Conservation (phyloP, 2,888 invertebrate genomes). For the Andrena bicolor region DNA sequence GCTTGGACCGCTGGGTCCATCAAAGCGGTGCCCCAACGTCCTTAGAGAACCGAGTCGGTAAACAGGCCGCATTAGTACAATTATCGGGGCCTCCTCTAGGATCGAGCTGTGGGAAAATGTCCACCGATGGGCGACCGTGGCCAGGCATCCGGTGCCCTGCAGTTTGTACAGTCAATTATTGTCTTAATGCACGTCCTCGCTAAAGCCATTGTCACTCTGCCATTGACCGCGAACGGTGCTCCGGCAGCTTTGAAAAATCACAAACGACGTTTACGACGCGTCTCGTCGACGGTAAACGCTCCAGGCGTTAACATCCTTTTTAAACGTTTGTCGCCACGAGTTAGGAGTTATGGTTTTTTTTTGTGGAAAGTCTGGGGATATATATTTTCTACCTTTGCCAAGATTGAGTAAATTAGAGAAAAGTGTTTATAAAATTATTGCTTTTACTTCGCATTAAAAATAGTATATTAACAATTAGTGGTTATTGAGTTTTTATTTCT, state of each 20-base stretch:
- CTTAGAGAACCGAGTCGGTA: slow-evolving; percentile 62
- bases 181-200: slow-evolving; percentile 39
- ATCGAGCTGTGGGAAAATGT: slow-evolving; percentile 70
- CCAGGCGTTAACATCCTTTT: slow-evolving; percentile 12
- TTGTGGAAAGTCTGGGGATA: too few species aligned
- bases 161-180: slow-evolving; percentile 74
- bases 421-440: too few species aligned
- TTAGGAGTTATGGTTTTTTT: too few species aligned
- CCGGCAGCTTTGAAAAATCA: not conserved
- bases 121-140: slow-evolving; percentile 42
- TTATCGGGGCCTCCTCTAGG: slow-evolving; percentile 68
- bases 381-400: too few species aligned
- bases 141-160: slow-evolving; percentile 37
- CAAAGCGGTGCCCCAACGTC: slow-evolving; percentile 60
- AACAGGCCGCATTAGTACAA: slow-evolving; percentile 75
- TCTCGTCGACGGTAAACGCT: slow-evolving; percentile 16
- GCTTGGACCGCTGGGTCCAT: slow-evolving; percentile 37
- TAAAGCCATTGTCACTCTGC: slow-evolving; percentile 26
- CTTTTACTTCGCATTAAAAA: too few species aligned
- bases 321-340: not conserved
- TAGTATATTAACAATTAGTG: too few species aligned
- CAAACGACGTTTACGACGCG: slow-evolving; percentile 13
- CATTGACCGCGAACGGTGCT: slow-evolving; percentile 10
- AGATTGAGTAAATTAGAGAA: too few species aligned
- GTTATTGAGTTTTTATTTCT: too few species aligned